Evolutionary conservation across 1,140 invertebrate genomes (phyloP), one percentile per base, ranked within the genome.

Genomic region (Drosophila bipectinata): DNA sequence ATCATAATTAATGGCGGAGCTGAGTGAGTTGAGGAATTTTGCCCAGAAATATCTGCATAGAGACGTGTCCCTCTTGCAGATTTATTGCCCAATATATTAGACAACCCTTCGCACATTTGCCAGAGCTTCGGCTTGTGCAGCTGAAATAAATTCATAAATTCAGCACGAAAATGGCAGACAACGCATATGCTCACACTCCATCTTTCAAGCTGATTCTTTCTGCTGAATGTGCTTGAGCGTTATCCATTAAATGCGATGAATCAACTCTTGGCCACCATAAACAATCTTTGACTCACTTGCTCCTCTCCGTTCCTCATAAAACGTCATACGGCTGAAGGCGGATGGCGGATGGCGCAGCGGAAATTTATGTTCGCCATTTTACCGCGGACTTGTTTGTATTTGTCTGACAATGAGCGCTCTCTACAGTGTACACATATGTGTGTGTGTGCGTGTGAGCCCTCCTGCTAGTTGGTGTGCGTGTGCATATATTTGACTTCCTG

Each of bases 161-260:
- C 39, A 67, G 55, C 51, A 53, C 37, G 56, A 64, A 60, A 49
- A 76, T 69, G 51, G 34, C 32, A 63, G 54, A 41, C 21, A 53
- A 69, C 63, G 53, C 63, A 73, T 73, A 72, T 72, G 72, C 66
- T 79, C 47, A 30, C 45, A 18, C 47, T 47, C 15, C 62, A 8
- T 58, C 54, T 45, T 52, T 62, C 47, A 63, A 44, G 41, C 41
- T 44, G 53, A 67, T 82, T 67, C 63, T 51, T 75, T 75, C 47
- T 77, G 81, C 78, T 71, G 78, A 81, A 75, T 81, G 58, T 72
- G 78, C 74, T 58, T 47, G 39, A 71, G 82, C 78, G 73, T 82
- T 88, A 88, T 79, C 83, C 83, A 88, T 87, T 87, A 88, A 87
- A 87, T 79, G 56, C 79, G 71, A 87, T 87, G 82, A 88, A 87